Percentiles rank a stretch among this genome's conserved stretches.
Conservation (phyloP, 1,140 invertebrate species). For the Phymorhynchus buccinoides region DNA sequence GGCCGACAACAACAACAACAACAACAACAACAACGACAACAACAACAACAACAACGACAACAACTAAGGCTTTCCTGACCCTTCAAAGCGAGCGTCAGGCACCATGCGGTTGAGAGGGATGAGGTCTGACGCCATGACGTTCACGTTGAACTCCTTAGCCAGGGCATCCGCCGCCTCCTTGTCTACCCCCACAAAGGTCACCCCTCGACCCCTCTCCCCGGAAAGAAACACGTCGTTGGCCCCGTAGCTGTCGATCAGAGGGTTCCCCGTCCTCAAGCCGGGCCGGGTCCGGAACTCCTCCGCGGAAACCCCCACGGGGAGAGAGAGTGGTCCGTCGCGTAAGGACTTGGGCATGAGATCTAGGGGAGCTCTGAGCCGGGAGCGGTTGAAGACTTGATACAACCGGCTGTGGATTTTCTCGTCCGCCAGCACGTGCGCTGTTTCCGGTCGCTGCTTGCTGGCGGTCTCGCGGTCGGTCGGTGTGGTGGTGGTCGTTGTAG, state of each 20-base stretch:
- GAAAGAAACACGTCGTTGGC: constrained; percentile 48
- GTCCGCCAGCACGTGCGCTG: too few relatives aligned
- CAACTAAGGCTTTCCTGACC: constrained; percentile 45
- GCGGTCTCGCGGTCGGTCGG: neutral
- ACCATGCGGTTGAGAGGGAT: constrained; percentile 60
- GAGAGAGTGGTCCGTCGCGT: neutral
- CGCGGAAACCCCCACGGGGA: constrained; percentile 43
- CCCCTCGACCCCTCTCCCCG: constrained; percentile 56
- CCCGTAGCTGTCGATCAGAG: constrained; percentile 56
- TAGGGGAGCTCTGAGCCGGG: neutral
- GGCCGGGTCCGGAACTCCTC: constrained; percentile 49
- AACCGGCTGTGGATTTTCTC: neutral
- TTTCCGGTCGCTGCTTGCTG: neutral
- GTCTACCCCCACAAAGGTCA: constrained; percentile 52
- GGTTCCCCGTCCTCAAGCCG: constrained; percentile 46
- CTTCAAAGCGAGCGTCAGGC: constrained; percentile 55
- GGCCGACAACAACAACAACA: too few relatives aligned
- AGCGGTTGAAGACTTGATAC: neutral
- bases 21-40: too few relatives aligned
- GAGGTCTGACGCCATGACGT: constrained; percentile 58
- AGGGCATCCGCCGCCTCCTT: constrained; percentile 35
- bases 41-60: too few relatives aligned
- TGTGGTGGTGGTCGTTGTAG: neutral
- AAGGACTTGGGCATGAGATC: constrained; percentile 27
- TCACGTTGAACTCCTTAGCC: constrained; percentile 51